Base-by-base conservation (phyloP, 1,140 invertebrate genomes). In the Caenorhabditis inopinata region DNA sequence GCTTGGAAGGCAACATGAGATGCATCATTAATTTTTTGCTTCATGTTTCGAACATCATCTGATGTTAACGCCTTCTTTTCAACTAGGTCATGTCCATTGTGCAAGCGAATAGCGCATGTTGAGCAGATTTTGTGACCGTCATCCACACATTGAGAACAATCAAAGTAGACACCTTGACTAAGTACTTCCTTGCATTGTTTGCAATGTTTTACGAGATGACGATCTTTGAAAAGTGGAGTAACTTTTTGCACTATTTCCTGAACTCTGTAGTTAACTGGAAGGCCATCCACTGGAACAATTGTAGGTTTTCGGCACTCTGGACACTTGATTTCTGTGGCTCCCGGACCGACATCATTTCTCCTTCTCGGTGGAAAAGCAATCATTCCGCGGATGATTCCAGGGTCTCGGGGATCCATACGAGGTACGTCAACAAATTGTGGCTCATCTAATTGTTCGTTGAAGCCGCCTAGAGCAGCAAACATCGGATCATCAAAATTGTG, bases 211-310 rank as follows among this genome's bases (percentile, higher is more conserved):
- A 68, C 58, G 16, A 68, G 32, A 38, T 68, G 58, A 18, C 58
- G 32, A 68, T 68, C 58, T 42, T 68, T 68, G 32, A 68, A 68
- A 9, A 78, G 29, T 29, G 53, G 45, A 2, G 35, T 35, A 14
- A 42, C 21, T 32, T 76, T 76, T 9, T 42, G 29, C 9, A 58
- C 76, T 5, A 53, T 78, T 14, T 62, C 76, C 21, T 78, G 76
- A 16, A 78, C 35, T 42, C 76, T 32, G 29, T 78, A 78, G 42
- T 78, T 78, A 38, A 78, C 38, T 12, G 76, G 76, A 9, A 78
- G 53, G 1, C 76, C 76, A 16, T 45, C 76, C 0, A 21, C 18
- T 5, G 76, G 76, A 6, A 78, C 76, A 1, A 21, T 23, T 4
- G 76, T 78, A 9, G 49, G 38, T 21, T 42, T 38, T 42, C 76